phyloP scores from a whole-genome alignment of 64 coral and sea anemone genomes.

The Montipora sp. region DNA sequence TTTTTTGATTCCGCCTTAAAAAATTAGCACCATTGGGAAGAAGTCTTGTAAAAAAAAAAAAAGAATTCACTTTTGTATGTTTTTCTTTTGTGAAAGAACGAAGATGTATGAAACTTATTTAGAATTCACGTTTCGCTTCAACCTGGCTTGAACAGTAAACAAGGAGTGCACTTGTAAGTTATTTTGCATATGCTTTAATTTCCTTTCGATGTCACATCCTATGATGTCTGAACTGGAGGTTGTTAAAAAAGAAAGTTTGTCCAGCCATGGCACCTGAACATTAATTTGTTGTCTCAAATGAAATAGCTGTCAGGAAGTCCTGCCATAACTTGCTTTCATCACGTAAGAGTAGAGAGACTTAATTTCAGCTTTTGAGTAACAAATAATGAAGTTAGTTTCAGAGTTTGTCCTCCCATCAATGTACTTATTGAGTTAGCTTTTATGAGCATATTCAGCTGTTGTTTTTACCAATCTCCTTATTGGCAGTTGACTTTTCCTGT shows the following conservation, averaged over 20 bases:
- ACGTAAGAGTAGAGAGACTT: neutral
- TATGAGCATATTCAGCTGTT: conserved; percentile 28
- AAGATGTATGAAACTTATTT: neutral
- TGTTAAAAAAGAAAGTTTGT: conserved; percentile 6
- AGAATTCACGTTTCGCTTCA: neutral
- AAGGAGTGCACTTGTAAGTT: neutral
- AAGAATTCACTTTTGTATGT: neutral
- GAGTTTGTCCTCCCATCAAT: neutral
- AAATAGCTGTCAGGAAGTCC: conserved; percentile 11
- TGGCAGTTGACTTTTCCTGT: neutral
- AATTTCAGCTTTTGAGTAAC: neutral
- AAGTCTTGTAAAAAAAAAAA: neutral
- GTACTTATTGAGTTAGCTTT: conserved; percentile 24
- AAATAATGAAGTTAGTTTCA: neutral
- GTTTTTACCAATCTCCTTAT: conserved; percentile 15
- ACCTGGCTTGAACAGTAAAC: neutral
- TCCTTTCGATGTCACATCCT: conserved; percentile 10
- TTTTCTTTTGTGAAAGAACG: neutral
- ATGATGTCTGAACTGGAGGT: neutral
- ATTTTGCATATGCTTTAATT: conserved; percentile 5
- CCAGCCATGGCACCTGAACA: conserved; percentile 14
- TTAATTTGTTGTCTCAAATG: conserved; percentile 40
- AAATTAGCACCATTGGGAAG: neutral
- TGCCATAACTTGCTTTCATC: conserved; percentile 53
- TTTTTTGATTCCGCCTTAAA: no score